These are phyloP conservation scores for Periophthalmus modestus DNA, from an alignment of 2,113 vertebrate species.

Conservation along the genomic window DNA sequence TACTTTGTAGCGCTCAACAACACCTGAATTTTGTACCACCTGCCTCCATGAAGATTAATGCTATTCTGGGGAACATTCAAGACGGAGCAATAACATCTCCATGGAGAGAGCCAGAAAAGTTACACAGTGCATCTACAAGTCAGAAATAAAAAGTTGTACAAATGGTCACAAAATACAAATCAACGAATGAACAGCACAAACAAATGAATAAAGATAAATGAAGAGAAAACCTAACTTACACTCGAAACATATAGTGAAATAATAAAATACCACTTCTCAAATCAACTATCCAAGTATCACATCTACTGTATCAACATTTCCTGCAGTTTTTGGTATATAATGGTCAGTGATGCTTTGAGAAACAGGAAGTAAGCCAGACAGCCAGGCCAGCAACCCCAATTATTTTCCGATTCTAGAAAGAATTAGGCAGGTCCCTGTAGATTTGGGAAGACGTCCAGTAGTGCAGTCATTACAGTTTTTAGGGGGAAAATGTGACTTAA, in stretches of 20 bases:
- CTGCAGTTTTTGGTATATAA: background rate
- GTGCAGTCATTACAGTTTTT: background rate
- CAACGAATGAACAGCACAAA: background rate
- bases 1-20: too few relatives aligned
- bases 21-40: too few relatives aligned
- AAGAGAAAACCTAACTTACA: background rate
- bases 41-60: too few relatives aligned
- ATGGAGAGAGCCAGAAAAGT: too few relatives aligned
- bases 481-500: background rate
- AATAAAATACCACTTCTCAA: background rate
- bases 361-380: slow-evolving; percentile 6
- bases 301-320: background rate
- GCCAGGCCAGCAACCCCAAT: slow-evolving; percentile 3
- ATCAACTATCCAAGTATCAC: background rate
- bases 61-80: too few relatives aligned
- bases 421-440: background rate
- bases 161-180: background rate
- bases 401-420: background rate
- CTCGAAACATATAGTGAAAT: background rate
- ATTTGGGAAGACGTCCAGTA: background rate
- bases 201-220: background rate
- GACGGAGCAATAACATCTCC: too few relatives aligned
- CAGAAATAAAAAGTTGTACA: background rate
- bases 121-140: background rate
- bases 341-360: background rate